These are phyloP conservation scores for Tamias sibiricus DNA, from an alignment of 2,113 vertebrate genomes.

Conservation along the genomic window DNA sequence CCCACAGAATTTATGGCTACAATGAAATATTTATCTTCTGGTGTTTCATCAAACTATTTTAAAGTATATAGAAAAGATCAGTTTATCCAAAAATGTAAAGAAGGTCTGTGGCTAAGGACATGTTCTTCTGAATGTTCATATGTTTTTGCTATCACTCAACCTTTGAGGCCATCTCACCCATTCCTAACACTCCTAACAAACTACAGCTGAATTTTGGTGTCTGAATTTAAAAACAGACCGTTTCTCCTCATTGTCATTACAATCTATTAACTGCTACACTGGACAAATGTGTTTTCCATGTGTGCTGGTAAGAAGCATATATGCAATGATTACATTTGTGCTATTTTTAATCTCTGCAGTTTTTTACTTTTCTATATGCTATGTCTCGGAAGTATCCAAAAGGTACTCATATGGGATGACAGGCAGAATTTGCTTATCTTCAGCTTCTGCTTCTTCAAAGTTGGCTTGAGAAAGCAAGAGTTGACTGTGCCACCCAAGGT, in stretches of 20 bases:
- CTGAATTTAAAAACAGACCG: slow-evolving; percentile 24
- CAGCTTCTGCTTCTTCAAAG: background rate
- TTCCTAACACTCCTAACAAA: background rate
- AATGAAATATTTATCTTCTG: slow-evolving; percentile 32
- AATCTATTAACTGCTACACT: background rate
- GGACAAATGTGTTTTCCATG: background rate
- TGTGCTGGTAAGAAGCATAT: background rate
- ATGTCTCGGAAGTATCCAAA: background rate
- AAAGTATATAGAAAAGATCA: background rate
- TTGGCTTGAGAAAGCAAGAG: background rate
- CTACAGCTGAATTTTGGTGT: background rate
- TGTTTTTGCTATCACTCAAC: background rate
- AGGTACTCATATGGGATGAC: background rate
- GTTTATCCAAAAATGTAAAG: slow-evolving; percentile 28
- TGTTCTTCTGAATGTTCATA: background rate
- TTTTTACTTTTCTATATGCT: background rate
- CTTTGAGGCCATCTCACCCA: background rate
- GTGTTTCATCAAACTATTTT: background rate
- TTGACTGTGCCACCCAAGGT: background rate
- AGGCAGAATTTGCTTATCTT: background rate
- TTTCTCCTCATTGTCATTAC: background rate
- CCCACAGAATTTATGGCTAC: background rate
- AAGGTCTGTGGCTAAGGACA: background rate
- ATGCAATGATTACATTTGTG: background rate
- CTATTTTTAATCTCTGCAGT: background rate